Percentiles rank a stretch among this genome's conserved stretches.
Evolutionary conservation across 2,797 vertebrate species (phyloP).

Genomic region (Martes flavigula): DNA sequence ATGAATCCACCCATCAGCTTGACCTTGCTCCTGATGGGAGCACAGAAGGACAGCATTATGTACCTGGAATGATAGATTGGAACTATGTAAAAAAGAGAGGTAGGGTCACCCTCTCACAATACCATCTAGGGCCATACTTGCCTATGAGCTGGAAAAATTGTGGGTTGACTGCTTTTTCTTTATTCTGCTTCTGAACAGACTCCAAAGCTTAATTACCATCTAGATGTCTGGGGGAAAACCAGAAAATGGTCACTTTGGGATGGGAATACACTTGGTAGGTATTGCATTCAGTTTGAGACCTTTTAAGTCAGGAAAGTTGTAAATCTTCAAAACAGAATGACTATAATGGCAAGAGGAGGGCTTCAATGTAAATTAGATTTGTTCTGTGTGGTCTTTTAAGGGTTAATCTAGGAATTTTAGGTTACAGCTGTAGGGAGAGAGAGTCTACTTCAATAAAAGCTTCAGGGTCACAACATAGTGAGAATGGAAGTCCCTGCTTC

Average conservation of each 20-base stretch:
- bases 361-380: not conserved
- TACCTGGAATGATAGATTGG: not conserved
- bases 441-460: not conserved
- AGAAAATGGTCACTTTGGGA: not conserved
- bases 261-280: not conserved
- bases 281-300: not conserved
- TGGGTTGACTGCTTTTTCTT: not conserved
- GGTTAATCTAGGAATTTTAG: not conserved
- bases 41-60: not conserved
- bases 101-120: not conserved
- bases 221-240: not conserved
- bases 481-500: not conserved
- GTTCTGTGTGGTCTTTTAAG: not conserved
- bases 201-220: not conserved
- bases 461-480: not conserved
- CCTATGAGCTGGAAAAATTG: not conserved
- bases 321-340: not conserved
- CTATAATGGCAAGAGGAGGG: not conserved
- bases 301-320: not conserved
- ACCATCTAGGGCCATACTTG: not conserved
- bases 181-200: not conserved
- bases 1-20: not conserved
- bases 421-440: not conserved
- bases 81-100: not conserved
- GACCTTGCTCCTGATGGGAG: not conserved